These are phyloP conservation scores for Nycteola revayana DNA, from an alignment of 2,888 invertebrate genomes.

Conservation along the genomic window DNA sequence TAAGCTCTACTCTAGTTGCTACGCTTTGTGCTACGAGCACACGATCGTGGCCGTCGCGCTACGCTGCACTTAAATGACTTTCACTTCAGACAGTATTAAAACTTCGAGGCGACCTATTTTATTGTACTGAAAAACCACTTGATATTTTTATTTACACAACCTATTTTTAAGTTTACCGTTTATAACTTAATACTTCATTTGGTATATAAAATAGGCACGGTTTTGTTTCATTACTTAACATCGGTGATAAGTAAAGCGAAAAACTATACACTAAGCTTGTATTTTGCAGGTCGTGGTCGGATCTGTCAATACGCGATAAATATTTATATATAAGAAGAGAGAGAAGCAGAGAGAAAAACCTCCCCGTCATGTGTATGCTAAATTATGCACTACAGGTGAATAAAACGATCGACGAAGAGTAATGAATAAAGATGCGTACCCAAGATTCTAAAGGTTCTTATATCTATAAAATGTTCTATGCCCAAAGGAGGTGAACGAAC, in stretches of 20 bases:
- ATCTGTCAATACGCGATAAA: too few relatives aligned
- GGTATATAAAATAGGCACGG: constrained; percentile 24
- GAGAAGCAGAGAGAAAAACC: too few relatives aligned
- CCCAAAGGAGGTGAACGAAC: too few relatives aligned
- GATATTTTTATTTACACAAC: constrained; percentile 17
- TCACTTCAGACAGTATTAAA: constrained; percentile 40
- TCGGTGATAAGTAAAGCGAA: constrained; percentile 28
- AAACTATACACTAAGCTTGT: constrained; percentile 25
- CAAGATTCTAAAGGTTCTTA: too few relatives aligned
- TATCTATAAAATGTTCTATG: too few relatives aligned
- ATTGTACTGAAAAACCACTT: too few relatives aligned
- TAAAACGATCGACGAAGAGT: too few relatives aligned
- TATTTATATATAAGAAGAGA: too few relatives aligned
- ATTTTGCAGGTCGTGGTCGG: constrained; percentile 25
- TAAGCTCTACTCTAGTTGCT: constrained; percentile 46
- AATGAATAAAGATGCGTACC: too few relatives aligned
- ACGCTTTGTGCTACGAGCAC: constrained; percentile 53
- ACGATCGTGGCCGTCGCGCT: constrained; percentile 42
- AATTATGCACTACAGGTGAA: too few relatives aligned
- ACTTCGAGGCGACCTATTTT: constrained; percentile 23
- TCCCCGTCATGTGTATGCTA: too few relatives aligned
- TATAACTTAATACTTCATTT: constrained; percentile 22
- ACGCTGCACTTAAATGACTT: constrained; percentile 45
- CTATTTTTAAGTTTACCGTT: constrained; percentile 19
- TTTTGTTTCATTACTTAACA: constrained; percentile 30